Base-by-base conservation (phyloP, 2,888 invertebrate genomes). In the Ceriagrion tenellum region DNA sequence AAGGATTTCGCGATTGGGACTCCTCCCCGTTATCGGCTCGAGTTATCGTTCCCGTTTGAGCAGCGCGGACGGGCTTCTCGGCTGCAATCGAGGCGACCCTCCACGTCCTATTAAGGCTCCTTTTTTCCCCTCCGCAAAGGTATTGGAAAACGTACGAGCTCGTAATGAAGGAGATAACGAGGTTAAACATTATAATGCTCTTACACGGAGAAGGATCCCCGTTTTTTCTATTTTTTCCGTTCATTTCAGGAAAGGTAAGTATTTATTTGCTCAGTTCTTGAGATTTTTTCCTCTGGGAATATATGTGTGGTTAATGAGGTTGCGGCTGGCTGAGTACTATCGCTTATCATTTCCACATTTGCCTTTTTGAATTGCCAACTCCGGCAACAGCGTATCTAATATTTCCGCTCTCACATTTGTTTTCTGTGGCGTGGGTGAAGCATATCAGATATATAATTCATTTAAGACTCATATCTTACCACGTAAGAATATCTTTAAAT, bases 121-220 rank as follows among this genome's bases (percentile, higher is more conserved):
- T 81, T 81, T 81, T 81, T 81, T 35, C 69, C 13, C 69, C 12
- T 69, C 69, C n/a, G 0, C 12, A 26, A 8, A 69, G 35, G 81
- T 81, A 81, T 81, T 81, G 12, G 81, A 35, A 81, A 35, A 81
- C 81, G 81, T 35, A 35, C 18, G 81, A 35, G 8, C 35, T 16
- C 30, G 81, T 81, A 81, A 81, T 81, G 81, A 81, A 81, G 30
- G 81, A 81, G 81, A 81, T 81, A 81, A 35, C 81, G 35, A 13
- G 81, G 35, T 81, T 35, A 81, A 81, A 81, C 81, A 81, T 81
- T 81, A 16, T 35, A 81, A 81, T 81, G 81, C 81, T 81, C 81
- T 81, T 18, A 35, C 35, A 30, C 30, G 81, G 12, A 81, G 81
- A 35, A 3, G 35, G 35, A 30, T 13, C 81, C 12, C 26, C 6